phyloP scores from a whole-genome alignment of 2,797 vertebrate species.

The Agapornis canus region DNA sequence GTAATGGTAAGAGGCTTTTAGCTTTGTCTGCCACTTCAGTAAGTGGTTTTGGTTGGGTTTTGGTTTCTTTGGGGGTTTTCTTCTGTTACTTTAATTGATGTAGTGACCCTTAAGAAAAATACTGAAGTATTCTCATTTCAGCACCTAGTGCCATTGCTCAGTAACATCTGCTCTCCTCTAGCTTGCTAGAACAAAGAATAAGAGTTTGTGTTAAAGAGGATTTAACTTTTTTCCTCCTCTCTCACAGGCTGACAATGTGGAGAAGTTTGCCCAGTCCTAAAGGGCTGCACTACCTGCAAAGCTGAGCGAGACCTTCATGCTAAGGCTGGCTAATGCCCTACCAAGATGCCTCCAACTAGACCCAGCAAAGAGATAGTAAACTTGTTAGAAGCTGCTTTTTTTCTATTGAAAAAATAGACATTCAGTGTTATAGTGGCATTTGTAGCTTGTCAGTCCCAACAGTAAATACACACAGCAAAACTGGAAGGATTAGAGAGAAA shows the following conservation, averaged over 20 bases:
- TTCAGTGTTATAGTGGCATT: background rate
- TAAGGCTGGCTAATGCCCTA: background rate
- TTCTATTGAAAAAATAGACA: background rate
- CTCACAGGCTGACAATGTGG: background rate
- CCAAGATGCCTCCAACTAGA: background rate
- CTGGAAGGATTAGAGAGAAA: background rate
- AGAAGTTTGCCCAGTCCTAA: background rate
- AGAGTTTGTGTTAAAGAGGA: background rate
- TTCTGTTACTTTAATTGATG: background rate
- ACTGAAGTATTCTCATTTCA: background rate
- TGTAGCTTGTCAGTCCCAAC: background rate
- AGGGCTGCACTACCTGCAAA: no score
- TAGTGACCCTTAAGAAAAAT: background rate
- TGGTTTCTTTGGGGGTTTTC: background rate
- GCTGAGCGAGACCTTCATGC: background rate
- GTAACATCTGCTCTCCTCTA: background rate
- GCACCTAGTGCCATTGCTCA: background rate
- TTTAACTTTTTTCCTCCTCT: background rate
- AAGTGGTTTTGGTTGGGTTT: fast-evolving
- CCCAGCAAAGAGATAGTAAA: background rate
- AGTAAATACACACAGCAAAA: background rate
- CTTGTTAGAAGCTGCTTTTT: background rate
- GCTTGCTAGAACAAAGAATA: background rate
- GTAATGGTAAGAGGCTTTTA: background rate
- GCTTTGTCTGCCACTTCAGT: background rate